Evolutionary conservation across 2,113 vertebrate species (phyloP).

Genomic region (Grantiella picta): DNA sequence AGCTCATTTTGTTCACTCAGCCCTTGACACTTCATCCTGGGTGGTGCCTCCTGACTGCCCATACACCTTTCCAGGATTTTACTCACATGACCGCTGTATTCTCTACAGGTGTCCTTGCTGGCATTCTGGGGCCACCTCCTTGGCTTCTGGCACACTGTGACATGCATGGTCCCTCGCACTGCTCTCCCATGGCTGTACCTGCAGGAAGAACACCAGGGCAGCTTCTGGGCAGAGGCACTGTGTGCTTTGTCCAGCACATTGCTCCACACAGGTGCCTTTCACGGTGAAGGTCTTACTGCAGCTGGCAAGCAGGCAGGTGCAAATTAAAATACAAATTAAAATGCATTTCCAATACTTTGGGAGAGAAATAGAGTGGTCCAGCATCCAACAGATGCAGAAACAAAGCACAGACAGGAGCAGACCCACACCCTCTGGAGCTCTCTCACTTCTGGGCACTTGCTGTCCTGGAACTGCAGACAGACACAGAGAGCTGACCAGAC

Average conservation of each 20-base stretch:
- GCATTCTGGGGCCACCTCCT: neutral
- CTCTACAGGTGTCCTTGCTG: neutral
- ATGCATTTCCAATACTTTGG: neutral
- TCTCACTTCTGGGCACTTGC: neutral
- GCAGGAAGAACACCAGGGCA: neutral
- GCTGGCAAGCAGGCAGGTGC: neutral
- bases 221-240: too few relatives aligned
- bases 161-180: neutral
- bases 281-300: neutral
- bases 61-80: neutral
- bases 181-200: constrained; percentile 69
- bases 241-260: neutral
- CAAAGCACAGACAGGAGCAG: neutral
- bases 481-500: neutral
- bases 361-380: neutral
- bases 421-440: neutral
- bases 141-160: constrained; percentile 42
- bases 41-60: neutral
- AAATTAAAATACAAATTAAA: neutral
- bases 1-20: neutral
- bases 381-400: neutral
- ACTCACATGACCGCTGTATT: neutral
- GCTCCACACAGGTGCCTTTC: neutral
- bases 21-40: neutral
- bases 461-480: neutral